These are phyloP conservation scores for Eriosoma lanigerum DNA, from an alignment of 1,140 invertebrate genomes.

Conservation along the genomic window DNA sequence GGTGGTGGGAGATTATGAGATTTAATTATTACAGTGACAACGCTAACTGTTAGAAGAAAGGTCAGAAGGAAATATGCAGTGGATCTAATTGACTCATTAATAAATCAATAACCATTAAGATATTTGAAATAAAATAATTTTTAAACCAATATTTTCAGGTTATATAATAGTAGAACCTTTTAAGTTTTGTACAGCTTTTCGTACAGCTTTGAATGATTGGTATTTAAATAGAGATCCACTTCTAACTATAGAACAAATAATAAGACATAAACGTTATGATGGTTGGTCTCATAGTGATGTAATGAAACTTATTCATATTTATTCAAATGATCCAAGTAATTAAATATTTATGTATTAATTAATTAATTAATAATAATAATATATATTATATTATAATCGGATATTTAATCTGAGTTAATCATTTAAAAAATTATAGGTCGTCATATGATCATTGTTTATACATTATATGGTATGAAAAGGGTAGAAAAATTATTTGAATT, in stretches of 20 bases:
- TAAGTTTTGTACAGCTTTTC: background rate
- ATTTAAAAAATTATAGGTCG: background rate
- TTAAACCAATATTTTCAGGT: conserved; percentile 19
- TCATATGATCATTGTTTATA: background rate
- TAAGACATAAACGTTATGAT: conserved; percentile 2
- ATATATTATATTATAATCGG: too few species aligned
- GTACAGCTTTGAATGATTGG: conserved; percentile 3
- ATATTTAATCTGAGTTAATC: too few species aligned
- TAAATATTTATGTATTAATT: background rate
- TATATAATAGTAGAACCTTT: background rate
- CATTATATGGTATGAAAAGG: conserved; percentile 5
- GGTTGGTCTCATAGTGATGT: conserved; percentile 24
- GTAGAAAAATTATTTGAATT: conserved; percentile 26
- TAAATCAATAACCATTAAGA: too few species aligned
- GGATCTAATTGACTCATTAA: too few species aligned
- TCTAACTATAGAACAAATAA: conserved; percentile 2
- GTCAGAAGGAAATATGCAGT: too few species aligned
- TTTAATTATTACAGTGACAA: too few species aligned
- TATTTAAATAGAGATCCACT: conserved; percentile 43
- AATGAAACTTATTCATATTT: conserved; percentile 39
- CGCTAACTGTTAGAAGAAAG: too few species aligned
- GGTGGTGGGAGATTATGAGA: too few species aligned
- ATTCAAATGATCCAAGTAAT: conserved; percentile 22
- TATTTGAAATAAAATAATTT: too few species aligned
- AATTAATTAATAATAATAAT: too few species aligned